Percentiles rank a stretch among this genome's conserved stretches.
These are phyloP conservation scores for Yasuhikotakia modesta DNA, from an alignment of 2,797 vertebrate species.

Conservation along the genomic window DNA sequence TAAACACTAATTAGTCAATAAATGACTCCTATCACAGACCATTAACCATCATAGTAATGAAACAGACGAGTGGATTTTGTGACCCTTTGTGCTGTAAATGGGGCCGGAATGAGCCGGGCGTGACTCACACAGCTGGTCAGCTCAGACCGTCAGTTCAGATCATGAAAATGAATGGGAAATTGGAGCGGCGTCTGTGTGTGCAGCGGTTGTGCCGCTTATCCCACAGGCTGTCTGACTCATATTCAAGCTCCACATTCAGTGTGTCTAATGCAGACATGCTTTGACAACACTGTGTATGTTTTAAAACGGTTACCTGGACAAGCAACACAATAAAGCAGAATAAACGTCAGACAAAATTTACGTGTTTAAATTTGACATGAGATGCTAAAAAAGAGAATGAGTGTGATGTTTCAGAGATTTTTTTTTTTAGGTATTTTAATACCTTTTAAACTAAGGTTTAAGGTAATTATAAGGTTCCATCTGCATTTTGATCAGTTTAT, in stretches of 20 bases:
- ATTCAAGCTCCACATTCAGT: neutral
- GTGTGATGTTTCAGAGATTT: no score
- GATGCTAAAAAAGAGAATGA: neutral
- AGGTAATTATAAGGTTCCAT: no score
- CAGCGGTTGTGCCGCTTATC: neutral
- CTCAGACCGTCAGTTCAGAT: neutral
- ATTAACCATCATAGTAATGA: conserved; percentile 22
- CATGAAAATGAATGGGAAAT: neutral
- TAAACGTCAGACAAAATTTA: no score
- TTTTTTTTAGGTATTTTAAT: no score
- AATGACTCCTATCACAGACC: conserved; percentile 35
- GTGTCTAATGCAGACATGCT: conserved; percentile 1
- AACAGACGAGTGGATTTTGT: neutral
- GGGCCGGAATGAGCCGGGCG: conserved; percentile 16
- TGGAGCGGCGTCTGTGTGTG: neutral
- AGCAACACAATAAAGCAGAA: neutral
- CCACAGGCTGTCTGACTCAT: neutral
- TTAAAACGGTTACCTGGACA: neutral
- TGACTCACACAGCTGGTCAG: conserved; percentile 28
- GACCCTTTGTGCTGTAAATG: conserved; percentile 25
- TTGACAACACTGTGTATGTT: neutral
- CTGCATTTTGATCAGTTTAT: no score
- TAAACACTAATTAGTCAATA: neutral
- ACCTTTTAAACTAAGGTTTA: no score
- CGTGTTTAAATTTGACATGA: neutral